Conservation (phyloP, 2,113 vertebrate genomes). For the Oryzias javanicus region DNA sequence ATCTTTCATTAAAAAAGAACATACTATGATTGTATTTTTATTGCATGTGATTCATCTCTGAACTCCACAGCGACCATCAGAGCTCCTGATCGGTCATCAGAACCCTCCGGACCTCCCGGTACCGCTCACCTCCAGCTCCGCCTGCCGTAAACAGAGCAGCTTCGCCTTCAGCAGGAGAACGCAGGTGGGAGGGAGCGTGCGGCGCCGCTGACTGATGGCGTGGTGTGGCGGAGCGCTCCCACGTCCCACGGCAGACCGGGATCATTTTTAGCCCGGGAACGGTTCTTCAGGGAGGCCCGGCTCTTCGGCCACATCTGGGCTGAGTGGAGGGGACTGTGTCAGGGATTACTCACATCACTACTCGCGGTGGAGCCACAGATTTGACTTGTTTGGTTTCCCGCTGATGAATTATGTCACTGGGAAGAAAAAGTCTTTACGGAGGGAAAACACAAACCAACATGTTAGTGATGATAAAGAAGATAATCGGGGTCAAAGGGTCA, state of each 20-base stretch:
- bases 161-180: conserved; percentile 7
- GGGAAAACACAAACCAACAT: too few species aligned
- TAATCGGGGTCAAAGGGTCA: too few species aligned
- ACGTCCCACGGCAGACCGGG: conserved; percentile 27
- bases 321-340: conserved; percentile 46
- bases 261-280: conserved; percentile 47
- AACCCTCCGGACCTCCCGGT: background rate
- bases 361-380: conserved; percentile 26
- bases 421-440: too few species aligned
- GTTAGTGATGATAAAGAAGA: too few species aligned
- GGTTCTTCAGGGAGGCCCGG: conserved; percentile 34
- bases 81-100: too few species aligned
- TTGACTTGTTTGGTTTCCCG: conserved; percentile 15
- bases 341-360: conserved; percentile 53
- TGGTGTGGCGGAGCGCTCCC: conserved; percentile 37
- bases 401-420: too few species aligned
- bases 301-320: conserved; percentile 29
- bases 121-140: background rate
- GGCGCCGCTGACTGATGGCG: background rate
- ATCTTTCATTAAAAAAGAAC: too few species aligned
- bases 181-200: conserved; percentile 20
- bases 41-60: too few species aligned
- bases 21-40: too few species aligned
- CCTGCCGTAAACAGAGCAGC: conserved; percentile 23
- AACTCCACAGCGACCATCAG: too few species aligned